Base-by-base conservation (phyloP, 2,113 vertebrate genomes). In the Nothocercus julius region DNA sequence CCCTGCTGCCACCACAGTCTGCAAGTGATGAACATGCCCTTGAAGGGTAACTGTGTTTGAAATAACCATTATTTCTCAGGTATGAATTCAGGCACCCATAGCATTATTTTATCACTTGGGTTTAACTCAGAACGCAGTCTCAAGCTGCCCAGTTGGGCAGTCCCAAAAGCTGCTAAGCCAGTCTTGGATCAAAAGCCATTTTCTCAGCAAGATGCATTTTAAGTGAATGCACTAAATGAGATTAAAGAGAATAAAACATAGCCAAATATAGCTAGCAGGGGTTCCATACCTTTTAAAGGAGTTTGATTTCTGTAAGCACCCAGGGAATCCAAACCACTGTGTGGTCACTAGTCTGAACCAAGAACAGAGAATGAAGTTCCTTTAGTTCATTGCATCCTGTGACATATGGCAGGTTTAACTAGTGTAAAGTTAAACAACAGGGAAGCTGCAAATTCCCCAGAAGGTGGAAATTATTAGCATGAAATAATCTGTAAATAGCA, bases 181-280 rank as follows among this genome's bases (percentile, higher is more conserved):
- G 27, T 81, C 77, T 93, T 72, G 66, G 56, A 90, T 66, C 69
- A 84, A 68, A 85, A 88, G 69, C 32, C 27, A 67, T 36, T 83
- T 95, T 93, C 63, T 85, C 85, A 92, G 59, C 67, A 78, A 82
- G 36, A 53, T 44, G 18, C 56, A 51, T 72, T 86, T 47, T 66
- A 90, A 74, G 47, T 53, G 30, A 93, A 64, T 86, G 69, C 0
- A 0, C 17, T 75, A 64, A 70, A 83, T 72, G 27, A 49, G 36
- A 72, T 91, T 94, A 91, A 67, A 89, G 49, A 38, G 34, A 88
- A 66, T 44, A 68, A 95, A 70, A 88, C 14, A 67, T 27, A 76
- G 64, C 34, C 87, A 86, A 91, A 91, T 45, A 73, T 5, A 53
- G 25, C 64, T 53, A 44, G 10, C 44, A 81, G 56, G 11, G 61